Conservation (phyloP, 23 tunicate species). For the Diplosoma virens region DNA sequence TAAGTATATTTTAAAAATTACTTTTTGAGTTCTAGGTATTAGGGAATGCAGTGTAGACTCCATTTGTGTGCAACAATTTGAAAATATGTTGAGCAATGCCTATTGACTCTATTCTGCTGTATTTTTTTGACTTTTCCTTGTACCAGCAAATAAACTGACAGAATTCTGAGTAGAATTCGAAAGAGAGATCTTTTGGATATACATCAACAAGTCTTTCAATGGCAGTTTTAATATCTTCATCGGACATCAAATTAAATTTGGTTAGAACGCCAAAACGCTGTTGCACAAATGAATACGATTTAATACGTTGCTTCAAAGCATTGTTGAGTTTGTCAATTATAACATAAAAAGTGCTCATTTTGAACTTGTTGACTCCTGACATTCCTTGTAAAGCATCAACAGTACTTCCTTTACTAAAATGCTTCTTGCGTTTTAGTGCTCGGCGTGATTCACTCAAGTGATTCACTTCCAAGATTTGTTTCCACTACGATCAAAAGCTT, state of each 20-base stretch:
- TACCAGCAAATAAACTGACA: constrained; percentile 2
- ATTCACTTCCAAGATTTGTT: neutral
- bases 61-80: neutral
- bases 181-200: neutral
- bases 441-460: constrained; percentile 16
- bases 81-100: constrained; percentile 5
- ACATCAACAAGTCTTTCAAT: neutral
- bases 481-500: neutral
- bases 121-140: neutral
- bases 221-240: neutral
- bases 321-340: neutral
- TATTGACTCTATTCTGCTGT: neutral
- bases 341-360: neutral
- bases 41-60: neutral
- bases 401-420: constrained; percentile 1
- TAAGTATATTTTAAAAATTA: too few species aligned
- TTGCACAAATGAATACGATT: constrained; percentile 2
- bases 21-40: neutral
- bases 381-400: too few species aligned
- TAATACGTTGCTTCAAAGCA: constrained; percentile 7
- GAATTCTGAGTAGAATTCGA: constrained; percentile 6
- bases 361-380: neutral
- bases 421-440: constrained; percentile 13
- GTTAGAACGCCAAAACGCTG: constrained; percentile 17
- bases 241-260: constrained; percentile 1